These are phyloP conservation scores for Vultur gryphus DNA, from an alignment of 2,797 vertebrate genomes.

Conservation along the genomic window DNA sequence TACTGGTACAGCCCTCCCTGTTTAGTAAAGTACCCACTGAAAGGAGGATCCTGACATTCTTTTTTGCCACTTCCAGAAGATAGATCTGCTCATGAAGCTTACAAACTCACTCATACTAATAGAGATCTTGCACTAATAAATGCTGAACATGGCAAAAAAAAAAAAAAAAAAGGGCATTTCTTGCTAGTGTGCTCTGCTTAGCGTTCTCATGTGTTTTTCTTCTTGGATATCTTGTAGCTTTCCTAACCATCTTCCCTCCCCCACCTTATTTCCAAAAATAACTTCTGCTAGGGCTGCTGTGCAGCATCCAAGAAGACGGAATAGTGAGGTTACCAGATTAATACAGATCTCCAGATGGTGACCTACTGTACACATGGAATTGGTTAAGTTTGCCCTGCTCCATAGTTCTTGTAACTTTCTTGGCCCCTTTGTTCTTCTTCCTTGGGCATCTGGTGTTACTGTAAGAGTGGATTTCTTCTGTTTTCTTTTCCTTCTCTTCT, in stretches of 20 bases:
- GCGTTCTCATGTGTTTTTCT: not conserved
- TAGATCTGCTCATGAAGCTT: not conserved
- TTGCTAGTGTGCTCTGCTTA: not conserved
- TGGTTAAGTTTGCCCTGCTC: slow-evolving; percentile 4
- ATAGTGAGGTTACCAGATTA: slow-evolving; percentile 32
- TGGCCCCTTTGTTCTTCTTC: slow-evolving; percentile 3
- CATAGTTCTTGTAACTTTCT: not conserved
- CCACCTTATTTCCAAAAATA: slow-evolving; percentile 43
- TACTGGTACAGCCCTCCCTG: not conserved
- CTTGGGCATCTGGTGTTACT: not conserved
- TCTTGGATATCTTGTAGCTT: slow-evolving; percentile 14
- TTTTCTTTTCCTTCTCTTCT: not conserved
- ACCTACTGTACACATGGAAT: not conserved
- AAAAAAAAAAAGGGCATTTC: not conserved
- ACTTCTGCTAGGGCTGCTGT: slow-evolving; percentile 17
- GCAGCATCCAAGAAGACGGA: slow-evolving; percentile 3
- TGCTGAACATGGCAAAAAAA: not conserved
- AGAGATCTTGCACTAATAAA: not conserved
- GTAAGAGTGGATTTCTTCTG: not conserved
- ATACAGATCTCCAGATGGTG: slow-evolving; percentile 35
- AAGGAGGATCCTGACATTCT: not conserved
- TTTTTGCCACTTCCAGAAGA: not conserved
- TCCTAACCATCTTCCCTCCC: slow-evolving; percentile 31
- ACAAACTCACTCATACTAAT: not conserved
- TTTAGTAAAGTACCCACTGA: not conserved